Evolutionary conservation across 2,113 vertebrate species (phyloP).

Genomic region (Nansenia antarctica): DNA sequence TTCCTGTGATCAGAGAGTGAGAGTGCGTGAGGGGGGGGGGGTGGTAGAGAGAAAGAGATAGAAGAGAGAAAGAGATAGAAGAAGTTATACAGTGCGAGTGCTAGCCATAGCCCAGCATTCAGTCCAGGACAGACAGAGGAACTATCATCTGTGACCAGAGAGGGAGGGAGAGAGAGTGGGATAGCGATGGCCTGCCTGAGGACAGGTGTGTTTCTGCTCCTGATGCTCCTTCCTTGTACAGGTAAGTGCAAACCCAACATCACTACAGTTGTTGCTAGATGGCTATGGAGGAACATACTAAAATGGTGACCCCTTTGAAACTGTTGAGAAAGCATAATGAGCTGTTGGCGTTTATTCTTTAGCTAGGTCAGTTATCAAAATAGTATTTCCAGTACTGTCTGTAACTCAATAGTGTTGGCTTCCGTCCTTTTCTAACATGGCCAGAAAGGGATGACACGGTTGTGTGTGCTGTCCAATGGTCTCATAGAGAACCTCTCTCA

Average conservation of each 20-base stretch:
- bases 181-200: constrained; percentile 25
- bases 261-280: not conserved
- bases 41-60: not conserved
- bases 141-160: not conserved
- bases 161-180: not conserved
- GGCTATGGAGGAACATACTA: not conserved
- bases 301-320: not conserved
- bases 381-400: too few relatives aligned
- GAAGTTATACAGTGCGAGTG: not conserved
- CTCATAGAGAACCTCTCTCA: not conserved
- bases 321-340: too few relatives aligned
- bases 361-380: too few relatives aligned
- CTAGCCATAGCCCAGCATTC: not conserved
- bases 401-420: not conserved
- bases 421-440: not conserved
- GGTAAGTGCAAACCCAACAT: constrained; percentile 38
- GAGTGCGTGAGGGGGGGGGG: not conserved
- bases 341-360: too few relatives aligned
- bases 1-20: constrained; percentile 50
- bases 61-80: constrained; percentile 5
- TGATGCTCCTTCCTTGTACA: constrained; percentile 23
- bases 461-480: not conserved
- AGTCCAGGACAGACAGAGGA: not conserved
- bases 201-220: constrained; percentile 32
- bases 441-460: not conserved